A percentile compares a stretch with the other conserved stretches of the same genome.
These are phyloP conservation scores for Pluvialis apricaria DNA, from an alignment of 2,113 vertebrate species.

Conservation along the genomic window DNA sequence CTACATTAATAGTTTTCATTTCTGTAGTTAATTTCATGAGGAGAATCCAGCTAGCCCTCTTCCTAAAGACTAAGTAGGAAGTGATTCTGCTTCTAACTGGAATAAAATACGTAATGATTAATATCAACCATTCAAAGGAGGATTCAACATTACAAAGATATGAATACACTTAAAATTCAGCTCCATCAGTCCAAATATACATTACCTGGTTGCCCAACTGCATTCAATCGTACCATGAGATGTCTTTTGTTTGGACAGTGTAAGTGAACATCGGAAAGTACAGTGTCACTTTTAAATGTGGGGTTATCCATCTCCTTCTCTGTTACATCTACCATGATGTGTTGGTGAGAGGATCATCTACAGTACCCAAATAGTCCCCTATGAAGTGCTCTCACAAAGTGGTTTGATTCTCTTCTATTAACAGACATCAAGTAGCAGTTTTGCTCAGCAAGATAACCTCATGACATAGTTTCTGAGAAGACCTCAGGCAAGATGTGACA, in stretches of 20 bases:
- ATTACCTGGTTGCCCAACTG: conserved; percentile 83
- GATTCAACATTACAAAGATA: background rate
- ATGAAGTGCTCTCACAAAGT: background rate
- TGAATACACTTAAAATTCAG: background rate
- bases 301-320: conserved; percentile 73
- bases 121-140: background rate
- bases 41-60: background rate
- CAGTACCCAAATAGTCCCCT: background rate
- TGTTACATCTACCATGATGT: background rate
- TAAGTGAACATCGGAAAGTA: conserved; percentile 87
- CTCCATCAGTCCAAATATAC: background rate
- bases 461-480: background rate
- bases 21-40: background rate
- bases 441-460: background rate
- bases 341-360: background rate
- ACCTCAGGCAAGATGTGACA: background rate
- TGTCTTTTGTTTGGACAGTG: conserved; percentile 74
- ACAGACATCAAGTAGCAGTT: background rate
- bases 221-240: conserved; percentile 84
- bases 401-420: background rate
- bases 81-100: background rate
- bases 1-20: background rate
- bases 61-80: background rate
- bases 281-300: conserved; percentile 79
- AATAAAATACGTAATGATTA: background rate